phyloP scores from a whole-genome alignment of 35 echinoderm and acorn worm genomes.

The Lytechinus pictus region DNA sequence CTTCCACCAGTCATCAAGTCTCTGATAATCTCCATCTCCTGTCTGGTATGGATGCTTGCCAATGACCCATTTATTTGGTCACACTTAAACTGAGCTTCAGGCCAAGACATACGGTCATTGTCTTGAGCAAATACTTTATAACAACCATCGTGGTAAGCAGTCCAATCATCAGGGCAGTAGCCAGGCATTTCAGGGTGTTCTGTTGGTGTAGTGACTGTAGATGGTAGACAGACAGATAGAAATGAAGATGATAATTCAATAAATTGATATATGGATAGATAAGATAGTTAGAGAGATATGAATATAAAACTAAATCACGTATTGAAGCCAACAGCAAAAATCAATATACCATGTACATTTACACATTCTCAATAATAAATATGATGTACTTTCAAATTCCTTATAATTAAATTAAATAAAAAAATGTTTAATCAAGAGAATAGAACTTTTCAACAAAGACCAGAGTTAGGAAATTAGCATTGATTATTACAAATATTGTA shows the following conservation, averaged over 20 bases:
- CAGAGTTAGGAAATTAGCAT: no score
- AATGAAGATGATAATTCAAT: not conserved
- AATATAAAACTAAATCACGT: no score
- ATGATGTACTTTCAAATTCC: no score
- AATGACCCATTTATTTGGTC: constrained; percentile 48
- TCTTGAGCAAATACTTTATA: constrained; percentile 35
- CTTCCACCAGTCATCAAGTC: not conserved
- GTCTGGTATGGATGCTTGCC: constrained; percentile 64
- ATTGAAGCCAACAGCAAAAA: no score
- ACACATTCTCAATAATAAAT: no score
- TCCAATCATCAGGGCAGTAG: constrained; percentile 63
- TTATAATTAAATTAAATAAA: no score
- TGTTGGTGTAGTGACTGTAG: constrained; percentile 66
- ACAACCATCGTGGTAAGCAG: constrained; percentile 68
- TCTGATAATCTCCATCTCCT: constrained; percentile 65
- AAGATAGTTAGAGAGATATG: no score
- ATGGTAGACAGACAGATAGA: not conserved
- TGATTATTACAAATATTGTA: no score
- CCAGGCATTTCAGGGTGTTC: constrained; percentile 74
- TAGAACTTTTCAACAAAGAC: no score
- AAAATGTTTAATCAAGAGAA: no score
- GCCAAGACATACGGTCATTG: constrained; percentile 57
- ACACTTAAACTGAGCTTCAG: constrained; percentile 65
- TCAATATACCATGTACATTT: no score
- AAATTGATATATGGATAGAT: no score